Percentiles rank a stretch among this genome's conserved stretches.
Evolutionary conservation across 2,888 invertebrate genomes (phyloP).

Genomic region (Torymus aiolomorphi): DNA sequence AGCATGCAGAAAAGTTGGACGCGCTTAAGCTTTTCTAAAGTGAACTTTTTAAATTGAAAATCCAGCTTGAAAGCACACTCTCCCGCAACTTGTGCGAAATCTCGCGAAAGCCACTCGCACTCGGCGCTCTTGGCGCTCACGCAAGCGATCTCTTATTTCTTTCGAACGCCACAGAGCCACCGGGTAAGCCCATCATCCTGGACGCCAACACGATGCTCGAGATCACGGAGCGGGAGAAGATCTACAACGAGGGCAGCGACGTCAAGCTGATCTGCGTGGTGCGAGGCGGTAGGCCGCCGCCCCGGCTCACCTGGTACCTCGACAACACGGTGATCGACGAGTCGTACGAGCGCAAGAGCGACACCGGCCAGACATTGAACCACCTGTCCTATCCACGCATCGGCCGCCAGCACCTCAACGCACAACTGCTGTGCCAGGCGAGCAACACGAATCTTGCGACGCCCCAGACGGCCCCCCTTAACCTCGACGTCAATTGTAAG

Average conservation of each 20-base stretch:
- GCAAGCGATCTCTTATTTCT: too few species aligned
- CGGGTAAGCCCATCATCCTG: slow-evolving; percentile 88
- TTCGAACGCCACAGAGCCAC: slow-evolving; percentile 79
- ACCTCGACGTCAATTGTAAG: slow-evolving; percentile 92
- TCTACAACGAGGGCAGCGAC: slow-evolving; percentile 91
- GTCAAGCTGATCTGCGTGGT: slow-evolving; percentile 90
- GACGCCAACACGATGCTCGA: slow-evolving; percentile 84
- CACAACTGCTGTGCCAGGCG: slow-evolving; percentile 90
- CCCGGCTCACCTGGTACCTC: slow-evolving; percentile 89
- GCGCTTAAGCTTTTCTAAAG: too few species aligned
- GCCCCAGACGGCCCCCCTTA: slow-evolving; percentile 86
- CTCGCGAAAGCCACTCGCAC: too few species aligned
- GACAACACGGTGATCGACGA: slow-evolving; percentile 91
- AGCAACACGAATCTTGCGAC: slow-evolving; percentile 90
- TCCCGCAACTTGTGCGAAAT: too few species aligned
- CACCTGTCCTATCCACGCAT: slow-evolving; percentile 87
- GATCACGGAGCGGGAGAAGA: slow-evolving; percentile 85
- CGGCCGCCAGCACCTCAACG: slow-evolving; percentile 88
- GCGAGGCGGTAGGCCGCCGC: slow-evolving; percentile 88
- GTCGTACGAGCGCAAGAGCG: slow-evolving; percentile 82
- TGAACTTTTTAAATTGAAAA: too few species aligned
- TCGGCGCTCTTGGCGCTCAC: too few species aligned
- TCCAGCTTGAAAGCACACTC: too few species aligned
- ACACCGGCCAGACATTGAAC: slow-evolving; percentile 86
- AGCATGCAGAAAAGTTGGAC: too few species aligned